These are phyloP conservation scores for Gulo gulo DNA, from an alignment of 2,113 vertebrate genomes.

Conservation along the genomic window DNA sequence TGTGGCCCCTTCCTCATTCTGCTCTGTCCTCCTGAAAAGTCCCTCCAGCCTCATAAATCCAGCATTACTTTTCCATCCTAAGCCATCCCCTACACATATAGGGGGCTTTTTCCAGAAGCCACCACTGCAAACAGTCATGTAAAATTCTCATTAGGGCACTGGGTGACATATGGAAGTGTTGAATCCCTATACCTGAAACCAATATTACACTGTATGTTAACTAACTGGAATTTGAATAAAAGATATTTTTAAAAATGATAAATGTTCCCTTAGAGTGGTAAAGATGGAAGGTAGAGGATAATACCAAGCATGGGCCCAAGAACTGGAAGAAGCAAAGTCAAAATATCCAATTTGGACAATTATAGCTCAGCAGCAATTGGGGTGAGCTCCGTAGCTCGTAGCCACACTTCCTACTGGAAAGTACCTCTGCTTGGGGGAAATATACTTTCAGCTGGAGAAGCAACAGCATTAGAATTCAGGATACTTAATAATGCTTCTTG, in stretches of 20 bases:
- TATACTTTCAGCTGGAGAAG: conserved; percentile 4
- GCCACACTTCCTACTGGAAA: background rate
- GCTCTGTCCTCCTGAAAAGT: background rate
- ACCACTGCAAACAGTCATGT: background rate
- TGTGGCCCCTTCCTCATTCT: background rate
- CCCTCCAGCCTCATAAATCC: background rate
- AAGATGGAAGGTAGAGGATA: background rate
- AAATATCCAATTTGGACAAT: background rate
- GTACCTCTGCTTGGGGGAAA: background rate
- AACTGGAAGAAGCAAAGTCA: background rate
- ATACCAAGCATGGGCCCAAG: background rate
- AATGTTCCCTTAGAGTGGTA: background rate
- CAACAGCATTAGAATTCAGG: background rate
- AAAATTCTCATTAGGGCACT: background rate
- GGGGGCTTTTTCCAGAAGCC: background rate
- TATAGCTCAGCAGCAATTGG: background rate
- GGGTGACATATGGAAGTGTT: background rate
- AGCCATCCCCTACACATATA: background rate
- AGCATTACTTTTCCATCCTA: background rate
- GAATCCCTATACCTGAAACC: background rate
- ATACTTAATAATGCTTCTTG: background rate
- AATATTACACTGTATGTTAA: background rate
- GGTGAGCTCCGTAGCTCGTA: background rate
- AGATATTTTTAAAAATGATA: background rate
- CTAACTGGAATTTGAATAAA: background rate